phyloP scores from a whole-genome alignment of 2,113 vertebrate species.

The Todiramphus chloris region DNA sequence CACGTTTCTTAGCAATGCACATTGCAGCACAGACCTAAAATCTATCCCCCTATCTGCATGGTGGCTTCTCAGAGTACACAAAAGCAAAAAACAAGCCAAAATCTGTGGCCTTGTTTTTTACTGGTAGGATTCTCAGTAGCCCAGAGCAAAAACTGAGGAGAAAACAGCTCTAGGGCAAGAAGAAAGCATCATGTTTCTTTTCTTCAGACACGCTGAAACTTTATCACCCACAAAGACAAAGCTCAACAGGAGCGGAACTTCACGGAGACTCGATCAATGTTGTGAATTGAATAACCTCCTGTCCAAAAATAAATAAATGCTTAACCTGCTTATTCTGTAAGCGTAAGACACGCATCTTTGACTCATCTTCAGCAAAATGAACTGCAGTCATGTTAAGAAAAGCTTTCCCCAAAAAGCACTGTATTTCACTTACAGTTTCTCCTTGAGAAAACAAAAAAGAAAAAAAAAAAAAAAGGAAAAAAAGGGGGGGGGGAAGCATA shows the following conservation, averaged over 20 bases:
- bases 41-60: not conserved
- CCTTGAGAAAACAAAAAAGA: not conserved
- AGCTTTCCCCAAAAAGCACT: not conserved
- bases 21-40: not conserved
- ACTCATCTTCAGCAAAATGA: not conserved
- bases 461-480: not conserved
- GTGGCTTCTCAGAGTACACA: not conserved
- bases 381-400: not conserved
- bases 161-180: not conserved
- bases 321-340: not conserved
- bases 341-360: not conserved
- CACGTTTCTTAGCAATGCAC: not conserved
- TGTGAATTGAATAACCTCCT: not conserved
- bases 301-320: not conserved
- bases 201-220: not conserved
- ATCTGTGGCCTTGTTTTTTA: not conserved
- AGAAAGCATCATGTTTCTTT: not conserved
- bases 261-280: not conserved
- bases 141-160: not conserved
- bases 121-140: not conserved
- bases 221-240: not conserved
- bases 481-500: too few relatives aligned
- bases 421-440: not conserved
- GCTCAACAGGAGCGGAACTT: not conserved
- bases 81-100: not conserved